A percentile compares a stretch with the other conserved stretches of the same genome.
Evolutionary conservation across 2,797 vertebrate species (phyloP).

Genomic region (Rhyacichthys aspro): DNA sequence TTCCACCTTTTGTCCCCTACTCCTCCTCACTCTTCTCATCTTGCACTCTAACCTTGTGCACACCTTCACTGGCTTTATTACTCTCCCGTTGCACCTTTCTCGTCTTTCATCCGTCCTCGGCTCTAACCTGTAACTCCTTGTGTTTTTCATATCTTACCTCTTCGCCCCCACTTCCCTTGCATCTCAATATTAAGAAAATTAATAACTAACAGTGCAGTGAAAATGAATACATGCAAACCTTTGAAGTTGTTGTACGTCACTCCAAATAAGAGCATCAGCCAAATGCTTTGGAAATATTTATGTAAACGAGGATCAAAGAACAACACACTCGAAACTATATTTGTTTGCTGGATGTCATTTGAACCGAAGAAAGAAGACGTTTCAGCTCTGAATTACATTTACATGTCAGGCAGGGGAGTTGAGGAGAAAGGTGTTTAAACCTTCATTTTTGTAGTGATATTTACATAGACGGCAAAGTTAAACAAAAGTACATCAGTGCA

Average conservation of each 20-base stretch:
- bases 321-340: slow-evolving; percentile 29
- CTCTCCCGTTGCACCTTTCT: not conserved
- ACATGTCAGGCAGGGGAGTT: slow-evolving; percentile 10
- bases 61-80: slow-evolving; percentile 28
- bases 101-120: slow-evolving; percentile 41
- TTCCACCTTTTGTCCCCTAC: slow-evolving; percentile 21
- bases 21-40: slow-evolving; percentile 36
- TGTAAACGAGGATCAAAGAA: slow-evolving; percentile 52
- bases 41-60: slow-evolving; percentile 28
- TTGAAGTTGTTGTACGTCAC: slow-evolving; percentile 58
- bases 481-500: slow-evolving; percentile 6
- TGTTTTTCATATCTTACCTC: slow-evolving; percentile 8
- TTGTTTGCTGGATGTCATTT: slow-evolving; percentile 9
- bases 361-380: not conserved
- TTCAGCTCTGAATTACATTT: slow-evolving; percentile 15
- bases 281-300: slow-evolving; percentile 40
- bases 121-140: slow-evolving; percentile 36
- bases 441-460: not conserved
- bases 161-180: slow-evolving; percentile 12
- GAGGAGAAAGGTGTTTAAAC: not conserved
- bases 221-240: slow-evolving; percentile 44
- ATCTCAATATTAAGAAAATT: slow-evolving; percentile 40
- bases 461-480: slow-evolving; percentile 4
- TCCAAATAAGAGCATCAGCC: slow-evolving; percentile 30
- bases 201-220: slow-evolving; percentile 18